Conservation (phyloP, 2,113 vertebrate species). For the Puffinus mauretanicus region DNA sequence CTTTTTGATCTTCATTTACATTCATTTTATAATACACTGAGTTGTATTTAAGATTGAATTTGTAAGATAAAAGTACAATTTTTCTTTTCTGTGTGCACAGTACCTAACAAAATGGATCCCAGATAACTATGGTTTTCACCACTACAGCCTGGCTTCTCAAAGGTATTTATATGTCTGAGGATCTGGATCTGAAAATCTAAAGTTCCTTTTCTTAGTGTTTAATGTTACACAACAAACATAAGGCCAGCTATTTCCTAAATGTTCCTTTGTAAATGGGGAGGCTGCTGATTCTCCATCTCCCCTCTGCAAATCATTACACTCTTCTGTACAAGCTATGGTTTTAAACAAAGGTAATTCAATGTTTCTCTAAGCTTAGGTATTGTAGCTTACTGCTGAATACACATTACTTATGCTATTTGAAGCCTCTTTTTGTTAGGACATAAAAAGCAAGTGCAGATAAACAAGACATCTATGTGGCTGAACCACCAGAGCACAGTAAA, state of each 20-base stretch:
- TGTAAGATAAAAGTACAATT: background rate
- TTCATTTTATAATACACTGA: accelerated
- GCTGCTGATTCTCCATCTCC: background rate
- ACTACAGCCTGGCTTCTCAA: background rate
- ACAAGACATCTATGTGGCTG: background rate
- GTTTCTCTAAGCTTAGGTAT: background rate
- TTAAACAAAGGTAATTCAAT: background rate
- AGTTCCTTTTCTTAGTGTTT: background rate
- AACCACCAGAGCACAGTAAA: background rate
- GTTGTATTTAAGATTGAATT: background rate
- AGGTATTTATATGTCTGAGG: background rate
- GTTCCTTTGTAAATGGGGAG: background rate
- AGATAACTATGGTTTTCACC: background rate
- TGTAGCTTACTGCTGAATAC: background rate
- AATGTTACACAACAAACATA: background rate
- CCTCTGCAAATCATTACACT: background rate
- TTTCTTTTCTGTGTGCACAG: background rate
- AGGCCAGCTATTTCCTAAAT: background rate
- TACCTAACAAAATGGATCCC: background rate
- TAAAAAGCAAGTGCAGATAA: background rate
- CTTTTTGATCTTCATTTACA: background rate
- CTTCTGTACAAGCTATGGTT: background rate
- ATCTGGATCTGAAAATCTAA: background rate
- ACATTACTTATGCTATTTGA: background rate
- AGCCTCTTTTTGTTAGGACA: background rate